Conservation (phyloP, 2,797 vertebrate species). For the Poecilia gillii region DNA sequence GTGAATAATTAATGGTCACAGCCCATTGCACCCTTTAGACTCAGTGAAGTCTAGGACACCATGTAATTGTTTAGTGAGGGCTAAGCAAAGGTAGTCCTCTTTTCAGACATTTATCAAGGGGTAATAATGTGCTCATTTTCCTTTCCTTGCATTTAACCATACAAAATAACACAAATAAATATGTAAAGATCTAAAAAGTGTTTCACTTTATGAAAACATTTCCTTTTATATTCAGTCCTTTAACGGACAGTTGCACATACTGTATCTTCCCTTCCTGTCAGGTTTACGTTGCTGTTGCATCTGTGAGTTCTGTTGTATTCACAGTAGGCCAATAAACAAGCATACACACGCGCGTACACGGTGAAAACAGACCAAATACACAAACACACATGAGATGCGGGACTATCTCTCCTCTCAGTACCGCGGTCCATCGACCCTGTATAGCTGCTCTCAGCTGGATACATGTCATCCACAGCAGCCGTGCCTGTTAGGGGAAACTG, state of each 20-base stretch:
- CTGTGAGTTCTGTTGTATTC: slow-evolving; percentile 41
- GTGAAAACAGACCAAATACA: slow-evolving; percentile 17
- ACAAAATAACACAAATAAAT: background rate
- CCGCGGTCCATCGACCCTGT: slow-evolving; percentile 75
- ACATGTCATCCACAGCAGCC: slow-evolving; percentile 75
- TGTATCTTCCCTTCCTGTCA: slow-evolving; percentile 43
- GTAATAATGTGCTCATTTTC: background rate
- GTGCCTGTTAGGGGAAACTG: slow-evolving; percentile 66
- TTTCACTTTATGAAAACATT: slow-evolving; percentile 24
- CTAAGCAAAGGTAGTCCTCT: slow-evolving; percentile 25
- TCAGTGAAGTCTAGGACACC: slow-evolving; percentile 58
- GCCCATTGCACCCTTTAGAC: slow-evolving; percentile 59
- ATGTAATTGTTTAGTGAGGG: slow-evolving; percentile 24
- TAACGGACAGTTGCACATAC: slow-evolving; percentile 20
- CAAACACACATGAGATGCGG: slow-evolving; percentile 24
- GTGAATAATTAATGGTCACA: slow-evolving; percentile 78
- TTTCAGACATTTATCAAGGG: slow-evolving; percentile 4
- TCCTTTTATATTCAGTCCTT: slow-evolving; percentile 13
- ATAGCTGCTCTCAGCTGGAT: slow-evolving; percentile 76
- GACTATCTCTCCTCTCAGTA: slow-evolving; percentile 58
- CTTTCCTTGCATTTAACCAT: background rate
- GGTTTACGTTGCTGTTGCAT: slow-evolving; percentile 46
- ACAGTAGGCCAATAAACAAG: slow-evolving; percentile 46
- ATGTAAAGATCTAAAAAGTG: background rate
- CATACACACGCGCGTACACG: slow-evolving; percentile 36